Base-by-base conservation (phyloP, 2,888 invertebrate species). In the Tholera decimalis region DNA sequence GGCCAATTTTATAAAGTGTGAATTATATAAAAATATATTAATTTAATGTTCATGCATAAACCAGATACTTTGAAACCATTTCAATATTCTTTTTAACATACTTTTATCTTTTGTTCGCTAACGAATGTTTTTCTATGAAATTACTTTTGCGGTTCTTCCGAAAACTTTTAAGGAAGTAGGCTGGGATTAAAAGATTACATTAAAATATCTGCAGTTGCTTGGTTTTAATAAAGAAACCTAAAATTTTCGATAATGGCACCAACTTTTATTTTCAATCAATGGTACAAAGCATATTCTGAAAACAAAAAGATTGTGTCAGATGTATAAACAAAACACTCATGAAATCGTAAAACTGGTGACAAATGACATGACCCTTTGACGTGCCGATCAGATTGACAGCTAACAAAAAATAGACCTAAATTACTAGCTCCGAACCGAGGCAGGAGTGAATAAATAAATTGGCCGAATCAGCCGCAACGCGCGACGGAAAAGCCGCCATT, bases 401-500 rank as follows among this genome's bases (percentile, higher is more conserved):
- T 18, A 43, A 50, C 51, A 54, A 53, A 73, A 63, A 63, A 55
- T 35, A 8, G 18, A 53, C 35, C 43, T 55, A 43, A 47, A 72
- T 76, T 43, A 67, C 44, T 56, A 44, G 24, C 24, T 57, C 37
- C 39, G 62, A 70, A 18, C 59, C 69, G 70, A 66, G 35, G 74
- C 53, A 65, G 54, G 62, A 54, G 68, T 69, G 58, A 74, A 70
- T 81, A 77, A 79, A 81, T 79, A 85, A 83, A 86, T 85, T 79
- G 81, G 77, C 78, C 61, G 80, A 79, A 79, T 83, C 79, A 74
- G 71, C 58, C 68, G 77, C 57, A 69, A 76, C 59, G 75, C 69
- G 75, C 79, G 74, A 75, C 64, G 62, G 73, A 70, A 80, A 83
- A 83, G 77, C 82, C 79, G 79, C 72, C 82, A 80, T 83, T 83